Conservation (phyloP, 2,113 vertebrate genomes). For the Sorex araneus region DNA sequence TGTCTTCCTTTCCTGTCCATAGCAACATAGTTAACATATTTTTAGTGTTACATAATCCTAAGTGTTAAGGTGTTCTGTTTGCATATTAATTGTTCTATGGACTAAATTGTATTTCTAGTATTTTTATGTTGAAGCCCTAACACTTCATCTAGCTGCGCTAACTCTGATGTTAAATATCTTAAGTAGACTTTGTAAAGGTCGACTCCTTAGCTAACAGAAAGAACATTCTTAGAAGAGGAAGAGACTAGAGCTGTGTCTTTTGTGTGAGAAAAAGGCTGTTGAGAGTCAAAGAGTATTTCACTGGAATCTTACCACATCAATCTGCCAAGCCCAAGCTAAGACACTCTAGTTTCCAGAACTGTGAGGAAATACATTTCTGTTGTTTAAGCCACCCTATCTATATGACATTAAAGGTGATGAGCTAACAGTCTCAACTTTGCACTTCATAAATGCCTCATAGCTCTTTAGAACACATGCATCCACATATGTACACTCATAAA, state of each 20-base stretch:
- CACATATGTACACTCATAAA: no score
- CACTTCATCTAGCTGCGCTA: background rate
- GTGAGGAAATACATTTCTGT: background rate
- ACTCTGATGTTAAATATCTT: background rate
- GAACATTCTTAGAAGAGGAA: background rate
- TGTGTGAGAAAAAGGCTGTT: background rate
- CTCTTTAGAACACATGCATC: background rate
- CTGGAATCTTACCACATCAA: accelerated
- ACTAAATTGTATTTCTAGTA: background rate
- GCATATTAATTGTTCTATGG: background rate
- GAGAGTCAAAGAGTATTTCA: background rate
- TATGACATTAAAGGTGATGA: background rate
- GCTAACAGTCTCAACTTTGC: background rate
- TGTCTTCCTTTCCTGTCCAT: background rate
- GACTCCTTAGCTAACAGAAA: background rate
- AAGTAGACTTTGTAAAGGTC: background rate
- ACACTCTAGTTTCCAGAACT: background rate
- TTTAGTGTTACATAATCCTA: background rate
- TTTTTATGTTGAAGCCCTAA: background rate
- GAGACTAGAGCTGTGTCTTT: background rate
- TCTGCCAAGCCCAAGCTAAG: background rate
- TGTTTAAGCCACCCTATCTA: background rate
- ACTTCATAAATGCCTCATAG: background rate
- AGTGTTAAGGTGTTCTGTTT: background rate
- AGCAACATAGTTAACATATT: conserved; percentile 10